Conservation (phyloP, 2,888 invertebrate genomes). For the Orthosia incerta region DNA sequence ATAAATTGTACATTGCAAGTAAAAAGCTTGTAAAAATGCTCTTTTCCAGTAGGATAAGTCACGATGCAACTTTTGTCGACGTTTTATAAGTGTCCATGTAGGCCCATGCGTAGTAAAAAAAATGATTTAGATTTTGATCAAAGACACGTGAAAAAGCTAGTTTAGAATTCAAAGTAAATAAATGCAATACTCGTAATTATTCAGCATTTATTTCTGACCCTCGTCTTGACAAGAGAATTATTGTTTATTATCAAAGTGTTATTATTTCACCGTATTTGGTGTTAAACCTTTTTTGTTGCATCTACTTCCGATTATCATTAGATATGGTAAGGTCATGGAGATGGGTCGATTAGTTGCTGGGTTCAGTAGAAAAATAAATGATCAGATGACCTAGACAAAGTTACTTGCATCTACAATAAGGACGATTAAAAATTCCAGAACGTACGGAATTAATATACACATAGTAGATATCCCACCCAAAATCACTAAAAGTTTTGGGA, state of each 20-base stretch:
- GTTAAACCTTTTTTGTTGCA: constrained; percentile 41
- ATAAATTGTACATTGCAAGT: too few relatives aligned
- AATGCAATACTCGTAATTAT: constrained; percentile 52
- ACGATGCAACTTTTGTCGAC: too few relatives aligned
- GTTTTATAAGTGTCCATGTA: too few relatives aligned
- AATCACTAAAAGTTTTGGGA: too few relatives aligned
- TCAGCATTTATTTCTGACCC: constrained; percentile 48
- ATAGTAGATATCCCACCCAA: too few relatives aligned
- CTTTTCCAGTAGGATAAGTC: too few relatives aligned
- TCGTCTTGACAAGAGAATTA: constrained; percentile 44
- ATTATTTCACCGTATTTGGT: constrained; percentile 49
- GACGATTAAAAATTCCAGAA: too few relatives aligned
- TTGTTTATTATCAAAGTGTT: constrained; percentile 30
- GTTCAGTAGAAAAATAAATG: constrained; percentile 21
- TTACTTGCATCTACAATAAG: too few relatives aligned
- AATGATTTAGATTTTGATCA: too few relatives aligned
- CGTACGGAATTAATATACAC: too few relatives aligned
- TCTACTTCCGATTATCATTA: constrained; percentile 54
- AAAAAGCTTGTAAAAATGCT: too few relatives aligned
- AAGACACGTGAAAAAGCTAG: not conserved
- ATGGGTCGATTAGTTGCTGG: not conserved
- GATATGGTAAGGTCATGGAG: not conserved
- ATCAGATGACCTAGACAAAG: not conserved
- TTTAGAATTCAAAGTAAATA: constrained; percentile 33
- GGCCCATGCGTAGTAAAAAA: too few relatives aligned